Conservation (phyloP, 2,797 vertebrate genomes). For the Hoplostethus mediterraneus region DNA sequence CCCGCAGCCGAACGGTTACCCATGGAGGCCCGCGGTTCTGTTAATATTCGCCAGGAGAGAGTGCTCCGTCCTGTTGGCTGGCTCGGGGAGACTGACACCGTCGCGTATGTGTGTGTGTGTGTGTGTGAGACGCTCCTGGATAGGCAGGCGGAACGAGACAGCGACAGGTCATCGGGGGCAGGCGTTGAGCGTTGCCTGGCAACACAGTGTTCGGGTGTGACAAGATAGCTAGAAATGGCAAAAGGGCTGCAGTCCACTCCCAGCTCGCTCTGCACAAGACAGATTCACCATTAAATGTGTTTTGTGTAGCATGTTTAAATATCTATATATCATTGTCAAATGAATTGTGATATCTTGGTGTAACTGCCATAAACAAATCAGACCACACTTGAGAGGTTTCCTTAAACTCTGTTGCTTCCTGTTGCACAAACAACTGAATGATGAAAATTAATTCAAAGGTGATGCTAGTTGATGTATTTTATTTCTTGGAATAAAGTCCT, state of each 20-base stretch:
- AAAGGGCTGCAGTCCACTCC: not conserved
- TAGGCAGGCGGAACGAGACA: constrained; percentile 21
- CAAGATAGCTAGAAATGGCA: not conserved
- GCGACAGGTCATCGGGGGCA: constrained; percentile 38
- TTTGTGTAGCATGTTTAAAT: too few relatives aligned
- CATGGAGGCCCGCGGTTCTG: constrained; percentile 71
- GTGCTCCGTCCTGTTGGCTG: constrained; percentile 20
- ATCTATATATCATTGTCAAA: too few relatives aligned
- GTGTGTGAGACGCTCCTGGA: constrained; percentile 27
- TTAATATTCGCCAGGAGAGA: constrained; percentile 25
- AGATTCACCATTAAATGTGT: too few relatives aligned
- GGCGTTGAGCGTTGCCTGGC: constrained; percentile 67
- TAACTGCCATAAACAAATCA: too few relatives aligned
- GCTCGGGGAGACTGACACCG: constrained; percentile 28
- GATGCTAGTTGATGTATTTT: too few relatives aligned
- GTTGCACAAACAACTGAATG: too few relatives aligned
- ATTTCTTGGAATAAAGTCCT: too few relatives aligned
- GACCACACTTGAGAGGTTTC: too few relatives aligned
- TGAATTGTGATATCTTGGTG: too few relatives aligned
- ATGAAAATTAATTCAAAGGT: too few relatives aligned
- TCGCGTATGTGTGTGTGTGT: constrained; percentile 17
- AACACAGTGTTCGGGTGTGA: constrained; percentile 52
- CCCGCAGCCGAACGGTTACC: constrained; percentile 60
- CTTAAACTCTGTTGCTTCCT: too few relatives aligned
- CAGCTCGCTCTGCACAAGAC: not conserved